Evolutionary conservation across 2,888 invertebrate genomes (phyloP), one percentile per base, ranked within the genome.

Genomic region (Xestia xanthographa): DNA sequence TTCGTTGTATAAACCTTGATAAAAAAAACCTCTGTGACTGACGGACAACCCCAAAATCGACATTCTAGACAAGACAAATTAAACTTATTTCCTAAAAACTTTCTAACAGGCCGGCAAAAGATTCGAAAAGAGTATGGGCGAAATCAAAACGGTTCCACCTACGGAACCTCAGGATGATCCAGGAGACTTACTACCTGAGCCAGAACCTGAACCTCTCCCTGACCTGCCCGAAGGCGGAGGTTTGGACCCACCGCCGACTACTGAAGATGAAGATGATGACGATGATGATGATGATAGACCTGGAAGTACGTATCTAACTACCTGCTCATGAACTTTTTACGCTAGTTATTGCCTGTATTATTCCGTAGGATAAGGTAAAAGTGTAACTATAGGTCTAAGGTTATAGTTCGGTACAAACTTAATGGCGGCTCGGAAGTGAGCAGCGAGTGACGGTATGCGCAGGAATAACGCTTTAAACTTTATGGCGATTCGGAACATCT

Each of bases 91-190:
- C 12, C 9, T 41, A 9, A 29, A 17, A 34, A 22, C 65, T 72
- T 17, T 74, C 38, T 78, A 84, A 66, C 76, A 95, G 95, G 93
- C 93, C 53, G 98, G 98, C 0, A 90, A 96, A 72, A 96, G 98
- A 66, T 97, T 98, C 84, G 91, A 94, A 29, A 93, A 95, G 76
- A 94, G 88, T 34, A 89, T 75, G 8, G 97, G 97, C 0, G 77
- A 17, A 14, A 62, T 84, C 34, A 8, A 66, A 66, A 83, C 83
- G n/a, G 58, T 43, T 60, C 1, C 56, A n/a, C 26, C 72, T 22
- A 22, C 50, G 2, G 77, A 73, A 41, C 65, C 71, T 26, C 38
- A 66, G 17, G 86, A 76, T n/a, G 81, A 86, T 26, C 56, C 83
- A 4, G 87, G 77, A 29, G 82, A 77, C 45, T 29, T 65, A n/a